Conservation (phyloP, 2,888 invertebrate species). For the Iselma pallidipennis region DNA sequence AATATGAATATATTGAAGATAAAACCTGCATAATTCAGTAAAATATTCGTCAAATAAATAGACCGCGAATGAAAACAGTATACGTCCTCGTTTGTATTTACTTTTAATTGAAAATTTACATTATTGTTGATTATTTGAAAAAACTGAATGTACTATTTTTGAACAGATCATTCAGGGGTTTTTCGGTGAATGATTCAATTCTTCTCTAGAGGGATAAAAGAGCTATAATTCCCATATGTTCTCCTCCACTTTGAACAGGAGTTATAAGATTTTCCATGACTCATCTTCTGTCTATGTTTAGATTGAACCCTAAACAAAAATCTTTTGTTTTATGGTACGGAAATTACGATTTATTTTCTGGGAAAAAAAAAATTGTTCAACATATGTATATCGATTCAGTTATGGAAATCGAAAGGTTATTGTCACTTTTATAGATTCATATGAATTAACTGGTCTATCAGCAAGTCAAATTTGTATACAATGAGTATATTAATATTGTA, state of each 20-base stretch:
- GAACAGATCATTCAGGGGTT: not conserved
- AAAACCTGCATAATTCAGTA: not conserved
- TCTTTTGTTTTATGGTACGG: not conserved
- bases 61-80: not conserved
- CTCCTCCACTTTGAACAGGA: not conserved
- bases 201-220: not conserved
- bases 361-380: too few species aligned
- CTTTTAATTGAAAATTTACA: too few species aligned
- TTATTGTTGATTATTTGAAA: too few species aligned
- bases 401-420: not conserved
- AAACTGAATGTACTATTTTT: not conserved
- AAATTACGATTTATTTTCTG: not conserved
- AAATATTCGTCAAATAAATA: not conserved
- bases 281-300: constrained; percentile 19
- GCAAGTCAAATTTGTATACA: constrained; percentile 2
- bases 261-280: constrained; percentile 13
- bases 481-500: not conserved
- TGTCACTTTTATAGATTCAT: constrained; percentile 1
- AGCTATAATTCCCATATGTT: not conserved
- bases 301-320: constrained; percentile 2
- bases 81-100: not conserved
- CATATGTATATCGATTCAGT: not conserved
- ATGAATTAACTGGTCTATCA: not conserved
- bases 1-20: not conserved
- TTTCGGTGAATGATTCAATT: not conserved